Evolutionary conservation across 2,797 vertebrate genomes (phyloP).

Genomic region (Eulemur rubriventer): DNA sequence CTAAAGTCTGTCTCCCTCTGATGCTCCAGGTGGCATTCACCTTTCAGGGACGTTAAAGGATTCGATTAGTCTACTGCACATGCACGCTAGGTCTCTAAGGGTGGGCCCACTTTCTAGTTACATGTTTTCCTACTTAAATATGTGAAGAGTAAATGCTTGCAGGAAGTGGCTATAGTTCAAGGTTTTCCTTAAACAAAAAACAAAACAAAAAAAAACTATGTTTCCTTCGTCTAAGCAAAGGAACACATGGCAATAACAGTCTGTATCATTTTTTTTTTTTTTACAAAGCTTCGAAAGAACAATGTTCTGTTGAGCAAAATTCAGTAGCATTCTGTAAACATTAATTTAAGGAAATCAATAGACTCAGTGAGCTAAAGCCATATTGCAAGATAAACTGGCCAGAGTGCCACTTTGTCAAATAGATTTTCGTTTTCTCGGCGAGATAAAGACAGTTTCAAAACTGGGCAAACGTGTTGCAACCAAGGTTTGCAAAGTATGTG

Average conservation of each 20-base stretch:
- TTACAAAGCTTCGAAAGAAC: slow-evolving; percentile 89
- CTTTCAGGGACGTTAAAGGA: slow-evolving; percentile 62
- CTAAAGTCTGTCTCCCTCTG: slow-evolving; percentile 62
- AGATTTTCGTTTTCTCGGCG: slow-evolving; percentile 94
- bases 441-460: slow-evolving; percentile 93
- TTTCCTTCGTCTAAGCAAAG: slow-evolving; percentile 86
- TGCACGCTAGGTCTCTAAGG: slow-evolving; percentile 65
- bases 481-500: slow-evolving; percentile 91
- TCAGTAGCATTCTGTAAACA: slow-evolving; percentile 90
- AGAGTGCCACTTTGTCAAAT: slow-evolving; percentile 96
- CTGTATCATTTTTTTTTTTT: slow-evolving; percentile 85
- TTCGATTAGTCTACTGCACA: slow-evolving; percentile 32
- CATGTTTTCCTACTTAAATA: slow-evolving; percentile 83
- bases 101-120: slow-evolving; percentile 73
- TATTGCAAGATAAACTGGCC: slow-evolving; percentile 95
- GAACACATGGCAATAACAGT: slow-evolving; percentile 85
- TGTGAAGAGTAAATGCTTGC: slow-evolving; percentile 85
- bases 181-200: slow-evolving; percentile 80
- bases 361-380: slow-evolving; percentile 93
- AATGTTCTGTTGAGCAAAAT: slow-evolving; percentile 89
- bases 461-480: slow-evolving; percentile 89
- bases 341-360: slow-evolving; percentile 97
- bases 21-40: slow-evolving; percentile 28
- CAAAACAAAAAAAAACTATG: slow-evolving; percentile 73
- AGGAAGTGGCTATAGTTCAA: slow-evolving; percentile 88